These are phyloP conservation scores for Pseudochirops corinnae DNA, from an alignment of 2,797 vertebrate species.

Conservation along the genomic window DNA sequence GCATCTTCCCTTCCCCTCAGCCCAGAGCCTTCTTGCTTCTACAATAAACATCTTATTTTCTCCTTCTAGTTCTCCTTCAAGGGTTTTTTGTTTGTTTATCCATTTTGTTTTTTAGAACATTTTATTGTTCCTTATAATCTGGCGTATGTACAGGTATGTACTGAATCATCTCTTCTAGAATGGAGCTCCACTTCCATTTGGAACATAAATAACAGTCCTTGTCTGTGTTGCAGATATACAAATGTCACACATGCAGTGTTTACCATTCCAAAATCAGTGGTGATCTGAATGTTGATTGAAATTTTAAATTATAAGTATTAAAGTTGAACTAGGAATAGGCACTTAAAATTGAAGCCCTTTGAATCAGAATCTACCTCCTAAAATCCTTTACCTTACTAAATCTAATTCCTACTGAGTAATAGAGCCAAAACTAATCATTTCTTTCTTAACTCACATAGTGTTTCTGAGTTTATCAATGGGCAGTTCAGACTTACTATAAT, in stretches of 20 bases:
- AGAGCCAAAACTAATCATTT: neutral
- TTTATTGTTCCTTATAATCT: neutral
- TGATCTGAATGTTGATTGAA: neutral
- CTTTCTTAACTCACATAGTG: neutral
- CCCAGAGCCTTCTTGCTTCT: neutral
- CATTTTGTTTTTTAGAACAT: neutral
- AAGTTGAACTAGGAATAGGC: neutral
- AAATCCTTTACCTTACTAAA: neutral
- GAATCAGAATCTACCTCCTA: neutral
- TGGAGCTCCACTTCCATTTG: neutral
- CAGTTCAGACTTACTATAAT: neutral
- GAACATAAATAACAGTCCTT: neutral
- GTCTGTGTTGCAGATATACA: neutral
- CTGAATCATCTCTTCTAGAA: neutral
- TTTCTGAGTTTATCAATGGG: neutral
- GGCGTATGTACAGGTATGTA: neutral
- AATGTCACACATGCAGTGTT: neutral
- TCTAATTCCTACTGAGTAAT: neutral
- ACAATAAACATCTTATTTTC: neutral
- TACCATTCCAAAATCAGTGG: neutral
- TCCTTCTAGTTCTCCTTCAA: neutral
- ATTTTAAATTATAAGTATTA: neutral
- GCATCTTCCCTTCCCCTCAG: neutral
- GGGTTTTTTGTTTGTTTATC: neutral
- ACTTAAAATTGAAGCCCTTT: neutral